Conservation (phyloP, 2,113 vertebrate genomes). For the Fregata magnificens region DNA sequence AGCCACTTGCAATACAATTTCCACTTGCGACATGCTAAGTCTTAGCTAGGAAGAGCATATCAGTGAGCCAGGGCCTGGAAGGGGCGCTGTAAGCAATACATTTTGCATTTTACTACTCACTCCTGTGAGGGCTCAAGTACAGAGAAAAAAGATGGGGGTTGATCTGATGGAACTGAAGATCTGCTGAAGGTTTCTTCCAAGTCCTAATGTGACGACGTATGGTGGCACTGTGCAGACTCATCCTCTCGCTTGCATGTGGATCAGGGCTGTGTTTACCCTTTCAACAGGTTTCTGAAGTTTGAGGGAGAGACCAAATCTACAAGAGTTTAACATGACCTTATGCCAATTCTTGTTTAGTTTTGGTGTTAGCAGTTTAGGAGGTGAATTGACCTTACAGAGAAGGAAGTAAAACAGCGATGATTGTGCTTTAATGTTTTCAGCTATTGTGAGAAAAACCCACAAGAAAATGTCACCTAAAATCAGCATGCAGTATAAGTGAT, state of each 20-base stretch:
- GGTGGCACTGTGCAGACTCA: not conserved
- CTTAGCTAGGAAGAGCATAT: not conserved
- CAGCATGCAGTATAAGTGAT: not conserved
- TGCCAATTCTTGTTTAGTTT: not conserved
- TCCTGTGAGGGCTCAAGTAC: not conserved
- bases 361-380: not conserved
- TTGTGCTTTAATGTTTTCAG: not conserved
- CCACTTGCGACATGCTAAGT: not conserved
- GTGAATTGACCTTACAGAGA: not conserved
- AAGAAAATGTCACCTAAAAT: not conserved
- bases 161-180: not conserved
- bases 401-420: not conserved
- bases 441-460: not conserved
- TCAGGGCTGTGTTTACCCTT: not conserved
- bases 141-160: not conserved
- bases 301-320: not conserved
- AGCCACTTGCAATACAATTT: not conserved
- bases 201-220: not conserved
- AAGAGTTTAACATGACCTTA: not conserved
- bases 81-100: not conserved
- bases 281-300: not conserved
- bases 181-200: not conserved
- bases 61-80: not conserved
- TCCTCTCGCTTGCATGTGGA: rapidly evolving
- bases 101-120: not conserved